A percentile compares a stretch with the other conserved stretches of the same genome.
These are phyloP conservation scores for Chelmon rostratus DNA, from an alignment of 2,797 vertebrate genomes.

Conservation along the genomic window DNA sequence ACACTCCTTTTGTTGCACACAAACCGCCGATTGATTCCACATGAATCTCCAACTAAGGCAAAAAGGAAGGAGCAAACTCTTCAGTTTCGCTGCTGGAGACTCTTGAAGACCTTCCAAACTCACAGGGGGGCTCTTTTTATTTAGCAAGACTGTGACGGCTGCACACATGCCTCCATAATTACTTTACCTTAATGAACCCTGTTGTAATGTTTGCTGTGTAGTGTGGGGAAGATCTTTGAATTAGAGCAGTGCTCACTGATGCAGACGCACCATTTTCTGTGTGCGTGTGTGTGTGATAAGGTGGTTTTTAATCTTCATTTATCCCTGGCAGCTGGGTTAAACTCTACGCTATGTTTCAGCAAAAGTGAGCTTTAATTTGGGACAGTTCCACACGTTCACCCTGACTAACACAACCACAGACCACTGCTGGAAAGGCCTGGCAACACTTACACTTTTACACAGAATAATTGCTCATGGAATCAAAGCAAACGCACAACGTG, in stretches of 20 bases:
- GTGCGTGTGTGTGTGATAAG: constrained; percentile 11
- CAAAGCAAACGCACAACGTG: background rate
- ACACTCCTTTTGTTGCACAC: constrained; percentile 76
- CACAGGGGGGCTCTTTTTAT: constrained; percentile 68
- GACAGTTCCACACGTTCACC: background rate
- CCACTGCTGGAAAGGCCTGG: background rate
- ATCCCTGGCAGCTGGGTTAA: background rate
- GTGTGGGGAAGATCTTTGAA: constrained; percentile 66
- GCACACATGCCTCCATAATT: constrained; percentile 71
- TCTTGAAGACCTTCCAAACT: constrained; percentile 67
- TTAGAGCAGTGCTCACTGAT: constrained; percentile 71
- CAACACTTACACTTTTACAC: background rate
- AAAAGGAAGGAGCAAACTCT: constrained; percentile 52
- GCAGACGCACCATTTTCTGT: constrained; percentile 22
- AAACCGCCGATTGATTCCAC: constrained; percentile 79
- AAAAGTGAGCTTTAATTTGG: background rate
- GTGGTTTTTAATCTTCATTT: constrained; percentile 43
- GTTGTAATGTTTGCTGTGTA: constrained; percentile 68
- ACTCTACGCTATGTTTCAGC: background rate
- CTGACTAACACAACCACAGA: background rate
- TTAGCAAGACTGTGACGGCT: constrained; percentile 54
- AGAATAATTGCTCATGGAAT: background rate
- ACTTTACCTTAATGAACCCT: constrained; percentile 77
- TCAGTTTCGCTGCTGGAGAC: constrained; percentile 63
- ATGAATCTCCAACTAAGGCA: constrained; percentile 69